These are phyloP conservation scores for Pagrus major DNA, from an alignment of 2,113 vertebrate species.

Conservation along the genomic window DNA sequence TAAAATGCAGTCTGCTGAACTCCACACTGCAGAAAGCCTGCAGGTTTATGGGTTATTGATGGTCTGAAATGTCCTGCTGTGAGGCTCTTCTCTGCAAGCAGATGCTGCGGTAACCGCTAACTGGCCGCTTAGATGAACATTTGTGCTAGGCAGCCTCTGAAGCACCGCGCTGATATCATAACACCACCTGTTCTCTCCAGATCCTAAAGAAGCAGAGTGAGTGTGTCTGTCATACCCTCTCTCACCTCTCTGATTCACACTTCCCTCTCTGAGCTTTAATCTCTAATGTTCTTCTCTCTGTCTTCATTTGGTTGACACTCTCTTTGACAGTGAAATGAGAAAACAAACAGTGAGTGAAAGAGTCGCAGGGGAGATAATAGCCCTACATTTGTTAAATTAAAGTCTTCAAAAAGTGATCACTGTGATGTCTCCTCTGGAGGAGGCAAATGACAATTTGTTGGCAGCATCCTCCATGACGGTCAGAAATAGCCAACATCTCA, in stretches of 20 bases:
- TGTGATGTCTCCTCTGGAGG: not conserved
- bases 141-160: slow-evolving; percentile 70
- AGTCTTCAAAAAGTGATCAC: not conserved
- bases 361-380: not conserved
- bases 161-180: slow-evolving; percentile 72
- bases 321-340: not conserved
- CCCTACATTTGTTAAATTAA: not conserved
- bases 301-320: not conserved
- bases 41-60: slow-evolving; percentile 66
- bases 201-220: slow-evolving; percentile 60
- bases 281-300: not conserved
- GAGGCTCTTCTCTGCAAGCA: slow-evolving; percentile 67
- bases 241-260: slow-evolving; percentile 40
- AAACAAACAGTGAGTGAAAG: slow-evolving; percentile 15
- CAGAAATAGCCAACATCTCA: not conserved
- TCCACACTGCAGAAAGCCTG: slow-evolving; percentile 45
- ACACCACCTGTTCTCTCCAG: slow-evolving; percentile 78
- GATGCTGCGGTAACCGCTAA: slow-evolving; percentile 74
- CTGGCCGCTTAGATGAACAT: slow-evolving; percentile 77
- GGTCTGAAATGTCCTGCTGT: slow-evolving; percentile 64
- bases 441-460: not conserved
- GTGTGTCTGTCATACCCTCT: slow-evolving; percentile 31
- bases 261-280: not conserved
- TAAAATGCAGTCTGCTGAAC: slow-evolving; percentile 21
- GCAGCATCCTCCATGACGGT: not conserved